Conservation (phyloP, 2,113 vertebrate genomes). For the Octodon degus region DNA sequence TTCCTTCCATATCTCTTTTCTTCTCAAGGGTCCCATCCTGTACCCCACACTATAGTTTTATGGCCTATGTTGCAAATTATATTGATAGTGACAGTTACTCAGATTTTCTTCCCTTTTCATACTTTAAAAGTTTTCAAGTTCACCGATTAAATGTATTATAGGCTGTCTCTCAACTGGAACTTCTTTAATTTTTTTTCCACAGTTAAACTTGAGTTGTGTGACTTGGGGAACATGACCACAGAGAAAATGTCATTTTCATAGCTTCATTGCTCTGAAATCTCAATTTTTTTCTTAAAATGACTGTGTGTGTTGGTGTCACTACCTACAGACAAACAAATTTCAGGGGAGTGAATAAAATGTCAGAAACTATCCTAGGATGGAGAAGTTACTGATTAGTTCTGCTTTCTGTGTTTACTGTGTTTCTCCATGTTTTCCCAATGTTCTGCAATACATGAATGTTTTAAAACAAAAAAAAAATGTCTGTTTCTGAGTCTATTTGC, state of each 20-base stretch:
- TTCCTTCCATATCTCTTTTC: neutral
- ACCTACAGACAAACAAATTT: neutral
- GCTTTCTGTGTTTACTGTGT: neutral
- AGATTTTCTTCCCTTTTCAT: neutral
- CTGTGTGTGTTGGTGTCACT: neutral
- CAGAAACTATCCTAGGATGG: neutral
- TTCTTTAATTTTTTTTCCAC: neutral
- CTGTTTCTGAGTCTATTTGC: neutral
- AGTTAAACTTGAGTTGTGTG: neutral
- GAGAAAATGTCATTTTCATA: neutral
- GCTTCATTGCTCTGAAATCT: neutral
- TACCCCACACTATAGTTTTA: neutral
- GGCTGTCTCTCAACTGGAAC: neutral
- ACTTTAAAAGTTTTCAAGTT: neutral
- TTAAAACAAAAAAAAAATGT: neutral
- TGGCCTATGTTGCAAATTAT: neutral
- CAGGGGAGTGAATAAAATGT: neutral
- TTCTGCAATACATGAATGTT: neutral
- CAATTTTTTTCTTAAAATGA: neutral
- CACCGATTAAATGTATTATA: neutral
- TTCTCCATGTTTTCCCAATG: neutral
- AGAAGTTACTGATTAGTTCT: neutral
- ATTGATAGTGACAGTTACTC: neutral
- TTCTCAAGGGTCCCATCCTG: neutral
- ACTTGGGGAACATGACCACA: neutral